Percentiles rank a stretch among this genome's conserved stretches.
phyloP scores from a whole-genome alignment of 2,113 vertebrate genomes.

The Myotis brandtii region DNA sequence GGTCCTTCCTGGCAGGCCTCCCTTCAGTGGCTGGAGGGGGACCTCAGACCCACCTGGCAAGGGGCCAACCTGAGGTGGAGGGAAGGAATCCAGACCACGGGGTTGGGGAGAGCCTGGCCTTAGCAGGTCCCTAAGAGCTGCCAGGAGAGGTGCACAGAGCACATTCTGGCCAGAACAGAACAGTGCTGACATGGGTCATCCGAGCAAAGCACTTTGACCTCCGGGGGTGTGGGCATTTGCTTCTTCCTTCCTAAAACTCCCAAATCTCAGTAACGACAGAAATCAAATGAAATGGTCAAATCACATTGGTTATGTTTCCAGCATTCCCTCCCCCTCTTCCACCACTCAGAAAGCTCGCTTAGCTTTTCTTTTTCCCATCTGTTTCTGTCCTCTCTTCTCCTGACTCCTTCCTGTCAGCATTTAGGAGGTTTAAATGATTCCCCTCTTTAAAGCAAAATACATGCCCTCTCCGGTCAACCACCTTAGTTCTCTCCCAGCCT shows the following conservation, averaged over 20 bases:
- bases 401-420: neutral
- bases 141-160: rapidly evolving
- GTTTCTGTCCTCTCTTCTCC: neutral
- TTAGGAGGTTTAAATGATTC: neutral
- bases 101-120: neutral
- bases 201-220: neutral
- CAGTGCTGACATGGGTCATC: neutral
- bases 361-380: neutral
- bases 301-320: neutral
- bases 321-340: neutral
- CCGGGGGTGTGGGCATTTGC: neutral
- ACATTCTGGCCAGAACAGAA: neutral
- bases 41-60: neutral
- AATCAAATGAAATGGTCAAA: neutral
- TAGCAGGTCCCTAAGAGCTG: neutral
- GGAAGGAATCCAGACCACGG: neutral
- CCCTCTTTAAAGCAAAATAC: conserved; percentile 2
- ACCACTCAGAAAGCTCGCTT: neutral
- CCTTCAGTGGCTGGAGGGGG: neutral
- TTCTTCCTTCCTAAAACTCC: neutral
- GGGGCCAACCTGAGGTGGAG: neutral
- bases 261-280: neutral
- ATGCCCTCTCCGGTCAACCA: neutral
- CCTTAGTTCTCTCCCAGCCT: neutral
- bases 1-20: neutral